Evolutionary conservation across 2,888 invertebrate species (phyloP).

Genomic region (Melieria picta): DNA sequence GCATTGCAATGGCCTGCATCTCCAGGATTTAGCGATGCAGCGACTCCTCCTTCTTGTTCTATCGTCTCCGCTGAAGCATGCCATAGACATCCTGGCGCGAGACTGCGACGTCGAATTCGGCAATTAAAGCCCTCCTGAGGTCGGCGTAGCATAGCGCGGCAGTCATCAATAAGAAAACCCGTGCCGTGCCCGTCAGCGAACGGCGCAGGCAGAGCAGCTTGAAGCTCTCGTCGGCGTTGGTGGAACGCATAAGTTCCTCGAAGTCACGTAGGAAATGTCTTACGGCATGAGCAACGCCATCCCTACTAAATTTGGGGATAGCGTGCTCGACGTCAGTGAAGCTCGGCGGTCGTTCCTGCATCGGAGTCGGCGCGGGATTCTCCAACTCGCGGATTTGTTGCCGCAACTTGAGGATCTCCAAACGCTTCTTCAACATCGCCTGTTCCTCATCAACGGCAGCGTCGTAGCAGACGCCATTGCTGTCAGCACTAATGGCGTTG

Average conservation of each 20-base stretch:
- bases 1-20: too few species aligned
- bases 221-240: constrained; percentile 14
- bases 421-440: too few species aligned
- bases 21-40: constrained; percentile 10
- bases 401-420: too few species aligned
- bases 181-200: constrained; percentile 21
- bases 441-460: too few species aligned
- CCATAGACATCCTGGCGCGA: constrained; percentile 32
- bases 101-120: constrained; percentile 31
- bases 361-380: too few species aligned
- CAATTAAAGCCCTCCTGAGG: constrained; percentile 22
- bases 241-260: constrained; percentile 20
- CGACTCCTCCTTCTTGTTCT: constrained; percentile 16
- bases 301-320: constrained; percentile 11
- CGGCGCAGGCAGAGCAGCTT: constrained; percentile 25
- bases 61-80: constrained; percentile 12
- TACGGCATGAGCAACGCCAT: constrained; percentile 6
- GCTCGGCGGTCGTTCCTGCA: too few species aligned
- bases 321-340: too few species aligned
- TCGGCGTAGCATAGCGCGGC: constrained; percentile 11
- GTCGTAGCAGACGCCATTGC: too few species aligned
- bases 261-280: constrained; percentile 14
- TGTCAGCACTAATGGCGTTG: too few species aligned
- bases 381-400: too few species aligned
- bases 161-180: constrained; percentile 16